Evolutionary conservation across 2,113 vertebrate genomes (phyloP).

Genomic region (Odobenus rosmarus): DNA sequence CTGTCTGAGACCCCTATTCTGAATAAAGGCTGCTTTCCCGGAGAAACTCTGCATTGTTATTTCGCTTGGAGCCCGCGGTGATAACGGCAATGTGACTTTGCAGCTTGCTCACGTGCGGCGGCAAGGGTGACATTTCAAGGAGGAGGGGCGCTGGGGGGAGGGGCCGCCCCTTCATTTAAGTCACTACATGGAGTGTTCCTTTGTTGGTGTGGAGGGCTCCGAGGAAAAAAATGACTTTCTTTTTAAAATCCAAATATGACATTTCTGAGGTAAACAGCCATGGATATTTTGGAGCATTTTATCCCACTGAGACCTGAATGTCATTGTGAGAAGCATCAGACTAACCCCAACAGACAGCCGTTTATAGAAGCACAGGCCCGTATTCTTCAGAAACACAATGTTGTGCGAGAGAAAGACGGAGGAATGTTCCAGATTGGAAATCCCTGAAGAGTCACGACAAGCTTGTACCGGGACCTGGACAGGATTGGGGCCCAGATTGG

Average conservation of each 20-base stretch:
- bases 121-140: accelerated
- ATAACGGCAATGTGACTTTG: background rate
- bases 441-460: too few relatives aligned
- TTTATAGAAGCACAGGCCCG: accelerated
- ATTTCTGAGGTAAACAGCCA: background rate
- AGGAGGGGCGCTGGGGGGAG: background rate
- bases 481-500: background rate
- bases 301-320: background rate
- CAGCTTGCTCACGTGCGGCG: accelerated
- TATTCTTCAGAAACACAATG: accelerated
- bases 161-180: background rate
- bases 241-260: conserved; percentile 28
- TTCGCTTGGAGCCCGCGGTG: accelerated
- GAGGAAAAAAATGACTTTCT: background rate
- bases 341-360: accelerated
- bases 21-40: background rate
- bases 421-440: background rate
- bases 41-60: background rate
- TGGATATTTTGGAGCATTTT: background rate
- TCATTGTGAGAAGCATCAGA: too few relatives aligned
- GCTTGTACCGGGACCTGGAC: background rate
- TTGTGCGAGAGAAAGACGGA: accelerated
- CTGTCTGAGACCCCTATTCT: background rate
- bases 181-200: background rate
- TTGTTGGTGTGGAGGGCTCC: background rate